phyloP scores from a whole-genome alignment of 2,113 vertebrate species.

The Loxodonta africana region DNA sequence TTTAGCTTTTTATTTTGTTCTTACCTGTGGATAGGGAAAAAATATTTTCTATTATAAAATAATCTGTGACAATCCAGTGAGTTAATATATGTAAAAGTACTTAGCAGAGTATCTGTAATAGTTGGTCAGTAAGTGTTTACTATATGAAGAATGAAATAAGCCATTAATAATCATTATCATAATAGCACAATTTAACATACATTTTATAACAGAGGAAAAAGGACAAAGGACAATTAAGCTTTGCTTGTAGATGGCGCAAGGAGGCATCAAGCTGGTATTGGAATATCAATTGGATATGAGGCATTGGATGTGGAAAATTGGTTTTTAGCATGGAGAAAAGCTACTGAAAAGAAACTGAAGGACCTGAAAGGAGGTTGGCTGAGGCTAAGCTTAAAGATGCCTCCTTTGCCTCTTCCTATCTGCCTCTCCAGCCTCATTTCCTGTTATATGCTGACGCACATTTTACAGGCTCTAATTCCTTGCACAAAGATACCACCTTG shows the following conservation, averaged over 20 bases:
- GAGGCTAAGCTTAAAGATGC: too few relatives aligned
- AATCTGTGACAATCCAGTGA: background rate
- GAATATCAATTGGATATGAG: background rate
- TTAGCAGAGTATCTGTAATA: background rate
- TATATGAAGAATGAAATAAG: background rate
- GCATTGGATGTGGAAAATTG: background rate
- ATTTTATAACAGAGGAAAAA: background rate
- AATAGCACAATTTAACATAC: background rate
- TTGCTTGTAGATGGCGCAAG: background rate
- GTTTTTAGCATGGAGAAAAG: background rate
- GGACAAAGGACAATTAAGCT: background rate
- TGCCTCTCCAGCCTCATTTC: background rate
- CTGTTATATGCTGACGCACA: background rate
- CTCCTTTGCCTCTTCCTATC: background rate
- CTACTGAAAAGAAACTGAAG: background rate
- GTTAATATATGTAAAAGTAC: background rate
- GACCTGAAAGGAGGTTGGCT: background rate
- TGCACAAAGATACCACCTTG: too few relatives aligned
- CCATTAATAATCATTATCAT: background rate
- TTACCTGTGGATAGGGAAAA: background rate
- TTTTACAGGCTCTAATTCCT: background rate
- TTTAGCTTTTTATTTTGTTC: background rate
- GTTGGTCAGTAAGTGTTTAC: background rate
- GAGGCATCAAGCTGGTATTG: background rate
- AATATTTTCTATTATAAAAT: background rate